These are phyloP conservation scores for Calcarius lapponicus DNA, from an alignment of 2,797 vertebrate genomes.

Conservation along the genomic window DNA sequence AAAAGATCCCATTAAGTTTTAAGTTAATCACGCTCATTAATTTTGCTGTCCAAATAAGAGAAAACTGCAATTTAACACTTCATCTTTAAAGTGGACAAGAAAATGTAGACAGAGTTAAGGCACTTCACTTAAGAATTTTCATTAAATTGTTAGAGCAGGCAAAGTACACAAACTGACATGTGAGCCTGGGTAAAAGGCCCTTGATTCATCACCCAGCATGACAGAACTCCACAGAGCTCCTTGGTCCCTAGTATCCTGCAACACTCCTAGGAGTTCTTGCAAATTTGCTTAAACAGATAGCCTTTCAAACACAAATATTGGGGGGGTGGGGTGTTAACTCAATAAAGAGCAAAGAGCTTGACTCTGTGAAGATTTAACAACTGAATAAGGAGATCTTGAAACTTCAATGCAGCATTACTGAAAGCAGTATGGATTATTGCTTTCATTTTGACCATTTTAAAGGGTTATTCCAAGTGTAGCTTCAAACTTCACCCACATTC, in stretches of 20 bases:
- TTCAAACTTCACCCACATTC: not conserved
- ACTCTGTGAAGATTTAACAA: not conserved
- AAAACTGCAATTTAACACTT: not conserved
- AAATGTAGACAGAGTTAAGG: not conserved
- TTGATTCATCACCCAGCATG: not conserved
- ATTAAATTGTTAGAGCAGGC: not conserved
- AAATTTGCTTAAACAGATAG: not conserved
- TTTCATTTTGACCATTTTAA: not conserved
- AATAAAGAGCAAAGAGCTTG: not conserved
- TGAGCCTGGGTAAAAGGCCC: not conserved
- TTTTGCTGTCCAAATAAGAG: not conserved
- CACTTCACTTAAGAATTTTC: not conserved
- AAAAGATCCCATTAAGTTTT: not conserved
- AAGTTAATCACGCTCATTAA: not conserved
- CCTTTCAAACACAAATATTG: not conserved
- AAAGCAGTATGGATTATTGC: not conserved
- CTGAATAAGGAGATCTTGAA: not conserved
- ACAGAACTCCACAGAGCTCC: not conserved
- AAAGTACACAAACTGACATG: constrained; percentile 27
- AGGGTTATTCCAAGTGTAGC: not conserved
- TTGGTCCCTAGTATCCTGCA: not conserved
- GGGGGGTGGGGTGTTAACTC: not conserved
- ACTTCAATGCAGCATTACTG: not conserved
- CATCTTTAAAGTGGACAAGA: not conserved
- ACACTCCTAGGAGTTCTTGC: not conserved